These are phyloP conservation scores for Ostrea edulis DNA, from an alignment of 1,140 invertebrate genomes.

Conservation along the genomic window DNA sequence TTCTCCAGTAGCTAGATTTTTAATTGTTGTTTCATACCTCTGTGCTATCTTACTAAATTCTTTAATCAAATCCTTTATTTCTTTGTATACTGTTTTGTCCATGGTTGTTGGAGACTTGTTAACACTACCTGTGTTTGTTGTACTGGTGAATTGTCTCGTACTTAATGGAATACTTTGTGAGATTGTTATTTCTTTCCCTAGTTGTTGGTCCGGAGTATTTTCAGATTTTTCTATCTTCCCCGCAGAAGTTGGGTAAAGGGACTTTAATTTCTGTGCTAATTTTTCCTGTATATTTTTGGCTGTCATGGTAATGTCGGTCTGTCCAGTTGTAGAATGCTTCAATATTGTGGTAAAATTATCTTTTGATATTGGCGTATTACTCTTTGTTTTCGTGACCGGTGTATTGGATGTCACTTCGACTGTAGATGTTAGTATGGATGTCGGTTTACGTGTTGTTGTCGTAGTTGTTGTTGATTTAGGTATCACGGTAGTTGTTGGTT, in stretches of 20 bases:
- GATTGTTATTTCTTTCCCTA: neutral
- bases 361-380: neutral
- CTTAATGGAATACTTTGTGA: neutral
- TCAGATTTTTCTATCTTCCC: neutral
- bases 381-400: neutral
- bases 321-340: neutral
- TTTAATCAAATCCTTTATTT: neutral
- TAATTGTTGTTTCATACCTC: conserved; percentile 23
- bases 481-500: neutral
- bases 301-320: neutral
- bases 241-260: neutral
- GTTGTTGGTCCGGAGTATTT: neutral
- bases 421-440: neutral
- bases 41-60: neutral
- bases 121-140: neutral
- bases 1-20: neutral
- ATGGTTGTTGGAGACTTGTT: neutral
- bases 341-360: neutral
- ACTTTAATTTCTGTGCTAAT: neutral
- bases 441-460: conserved; percentile 7
- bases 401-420: neutral
- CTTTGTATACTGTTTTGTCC: neutral
- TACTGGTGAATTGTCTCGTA: neutral
- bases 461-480: neutral
- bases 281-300: neutral